phyloP scores from a whole-genome alignment of 2,888 invertebrate species.

The Agonopterix arenella region DNA sequence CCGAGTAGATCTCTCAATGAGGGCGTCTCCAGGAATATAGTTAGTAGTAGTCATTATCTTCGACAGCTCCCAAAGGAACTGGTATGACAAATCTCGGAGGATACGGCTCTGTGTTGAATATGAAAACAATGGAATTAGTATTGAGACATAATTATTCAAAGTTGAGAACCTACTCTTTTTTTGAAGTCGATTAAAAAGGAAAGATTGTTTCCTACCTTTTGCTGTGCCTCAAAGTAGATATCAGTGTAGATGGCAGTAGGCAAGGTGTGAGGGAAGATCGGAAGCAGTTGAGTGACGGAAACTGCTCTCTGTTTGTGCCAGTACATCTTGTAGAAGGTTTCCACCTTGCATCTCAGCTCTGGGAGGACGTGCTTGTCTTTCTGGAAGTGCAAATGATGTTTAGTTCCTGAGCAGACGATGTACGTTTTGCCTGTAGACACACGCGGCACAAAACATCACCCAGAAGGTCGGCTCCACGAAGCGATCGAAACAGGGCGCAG shows the following conservation, averaged over 20 bases:
- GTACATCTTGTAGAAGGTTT: slow-evolving; percentile 63
- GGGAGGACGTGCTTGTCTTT: slow-evolving; percentile 32
- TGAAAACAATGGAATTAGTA: neutral
- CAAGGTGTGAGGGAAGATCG: slow-evolving; percentile 47
- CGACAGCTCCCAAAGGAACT: slow-evolving; percentile 49
- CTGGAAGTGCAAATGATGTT: too few relatives aligned
- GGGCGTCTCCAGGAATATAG: slow-evolving; percentile 57
- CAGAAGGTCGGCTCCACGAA: too few relatives aligned
- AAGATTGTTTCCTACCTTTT: slow-evolving; percentile 33
- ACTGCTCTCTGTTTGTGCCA: slow-evolving; percentile 60
- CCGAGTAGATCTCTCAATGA: slow-evolving; percentile 41
- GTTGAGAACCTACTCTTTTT: too few relatives aligned
- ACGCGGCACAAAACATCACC: too few relatives aligned
- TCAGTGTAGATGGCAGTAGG: slow-evolving; percentile 42
- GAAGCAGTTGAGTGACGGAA: slow-evolving; percentile 40
- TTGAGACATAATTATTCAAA: too few relatives aligned
- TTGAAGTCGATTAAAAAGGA: too few relatives aligned
- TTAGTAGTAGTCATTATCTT: slow-evolving; percentile 52
- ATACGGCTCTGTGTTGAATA: slow-evolving; percentile 34
- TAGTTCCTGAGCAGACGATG: too few relatives aligned
- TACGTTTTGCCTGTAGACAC: too few relatives aligned
- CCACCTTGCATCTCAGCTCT: slow-evolving; percentile 44
- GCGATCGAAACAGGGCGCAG: too few relatives aligned
- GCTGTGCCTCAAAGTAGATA: slow-evolving; percentile 57
- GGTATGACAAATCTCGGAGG: slow-evolving; percentile 45